A percentile compares a stretch with the other conserved stretches of the same genome.
These are phyloP conservation scores for Oxytorus armatus DNA, from an alignment of 2,888 invertebrate genomes.

Conservation along the genomic window DNA sequence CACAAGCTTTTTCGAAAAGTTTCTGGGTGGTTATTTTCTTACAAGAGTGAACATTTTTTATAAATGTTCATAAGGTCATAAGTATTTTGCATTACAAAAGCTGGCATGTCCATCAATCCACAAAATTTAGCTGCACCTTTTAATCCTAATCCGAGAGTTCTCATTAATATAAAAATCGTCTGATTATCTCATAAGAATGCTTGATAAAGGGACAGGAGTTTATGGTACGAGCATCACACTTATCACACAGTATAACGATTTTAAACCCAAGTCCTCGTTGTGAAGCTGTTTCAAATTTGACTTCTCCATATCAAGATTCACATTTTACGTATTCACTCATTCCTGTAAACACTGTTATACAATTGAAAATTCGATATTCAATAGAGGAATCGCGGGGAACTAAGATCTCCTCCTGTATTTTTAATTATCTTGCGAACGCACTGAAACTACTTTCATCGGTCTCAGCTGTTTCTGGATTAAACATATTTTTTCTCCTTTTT, in stretches of 20 bases:
- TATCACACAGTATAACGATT: conserved; percentile 72
- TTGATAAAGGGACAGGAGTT: conserved; percentile 68
- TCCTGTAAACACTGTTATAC: conserved; percentile 67
- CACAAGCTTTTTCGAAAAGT: conserved; percentile 67
- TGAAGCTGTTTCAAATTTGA: conserved; percentile 69
- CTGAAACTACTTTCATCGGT: conserved; percentile 67
- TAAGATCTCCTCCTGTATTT: conserved; percentile 64
- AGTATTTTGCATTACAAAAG: too few relatives aligned
- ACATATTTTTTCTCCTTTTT: conserved; percentile 63
- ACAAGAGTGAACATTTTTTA: conserved; percentile 61
- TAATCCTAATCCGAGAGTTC: conserved; percentile 69
- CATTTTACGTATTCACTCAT: conserved; percentile 67
- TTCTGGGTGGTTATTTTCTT: conserved; percentile 63
- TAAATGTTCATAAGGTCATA: too few relatives aligned
- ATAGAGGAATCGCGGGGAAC: conserved; percentile 64
- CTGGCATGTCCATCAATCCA: conserved; percentile 70
- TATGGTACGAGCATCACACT: conserved; percentile 64
- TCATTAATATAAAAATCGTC: conserved; percentile 73
- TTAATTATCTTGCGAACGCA: conserved; percentile 69
- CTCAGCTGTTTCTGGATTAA: conserved; percentile 67
- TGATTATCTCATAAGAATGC: conserved; percentile 59
- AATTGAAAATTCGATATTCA: conserved; percentile 70
- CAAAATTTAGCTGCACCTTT: conserved; percentile 72
- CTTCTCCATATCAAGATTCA: conserved; percentile 65
- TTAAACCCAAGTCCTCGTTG: conserved; percentile 73